Percentiles rank a stretch among this genome's conserved stretches.
These are phyloP conservation scores for Loxodonta africana DNA, from an alignment of 2,113 vertebrate species.

Conservation along the genomic window DNA sequence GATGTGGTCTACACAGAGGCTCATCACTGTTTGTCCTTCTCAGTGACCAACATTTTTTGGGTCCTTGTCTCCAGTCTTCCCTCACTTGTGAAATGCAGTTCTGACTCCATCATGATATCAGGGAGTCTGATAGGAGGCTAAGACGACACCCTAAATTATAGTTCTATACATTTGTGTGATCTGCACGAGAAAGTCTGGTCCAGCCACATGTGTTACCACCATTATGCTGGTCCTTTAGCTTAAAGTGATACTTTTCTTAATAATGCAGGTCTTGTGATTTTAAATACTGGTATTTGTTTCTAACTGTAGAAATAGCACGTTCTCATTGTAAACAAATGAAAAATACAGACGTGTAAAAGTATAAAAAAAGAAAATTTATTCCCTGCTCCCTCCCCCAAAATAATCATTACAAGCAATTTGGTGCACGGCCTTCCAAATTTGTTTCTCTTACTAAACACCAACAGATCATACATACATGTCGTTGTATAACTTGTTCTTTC, in stretches of 20 bases:
- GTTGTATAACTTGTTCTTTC: background rate
- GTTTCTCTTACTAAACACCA: background rate
- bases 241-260: background rate
- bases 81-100: background rate
- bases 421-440: no score
- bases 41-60: rapidly evolving
- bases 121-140: background rate
- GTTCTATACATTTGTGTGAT: background rate
- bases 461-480: rapidly evolving
- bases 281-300: background rate
- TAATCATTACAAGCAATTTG: no score
- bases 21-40: rapidly evolving
- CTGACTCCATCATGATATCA: background rate
- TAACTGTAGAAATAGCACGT: background rate
- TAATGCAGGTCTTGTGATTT: background rate
- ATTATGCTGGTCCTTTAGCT: no score
- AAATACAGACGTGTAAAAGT: background rate
- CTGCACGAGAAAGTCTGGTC: background rate
- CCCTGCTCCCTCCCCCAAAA: rapidly evolving
- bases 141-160: no score
- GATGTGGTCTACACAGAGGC: background rate
- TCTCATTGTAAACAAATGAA: background rate
- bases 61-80: background rate
- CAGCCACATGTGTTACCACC: rapidly evolving
- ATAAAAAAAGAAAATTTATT: no score